These are phyloP conservation scores for Callinectes sapidus DNA, from an alignment of 2,888 invertebrate species.

Conservation along the genomic window DNA sequence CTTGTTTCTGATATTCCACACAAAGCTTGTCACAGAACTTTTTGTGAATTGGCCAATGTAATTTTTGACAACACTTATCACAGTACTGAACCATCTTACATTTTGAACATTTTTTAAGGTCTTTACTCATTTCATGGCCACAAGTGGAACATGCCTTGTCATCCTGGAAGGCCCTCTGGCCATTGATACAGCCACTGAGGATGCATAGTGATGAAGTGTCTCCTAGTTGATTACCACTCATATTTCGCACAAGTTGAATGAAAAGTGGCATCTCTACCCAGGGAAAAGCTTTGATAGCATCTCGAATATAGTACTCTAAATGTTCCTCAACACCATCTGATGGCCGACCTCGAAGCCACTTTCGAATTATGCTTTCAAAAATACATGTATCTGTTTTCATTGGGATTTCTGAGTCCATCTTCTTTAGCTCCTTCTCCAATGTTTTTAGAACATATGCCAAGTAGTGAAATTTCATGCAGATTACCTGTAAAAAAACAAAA, in stretches of 20 bases:
- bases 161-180: conserved; percentile 69
- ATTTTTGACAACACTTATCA: conserved; percentile 64
- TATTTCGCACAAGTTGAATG: conserved; percentile 66
- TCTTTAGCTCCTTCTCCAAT: conserved; percentile 63
- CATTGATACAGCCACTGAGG: conserved; percentile 70
- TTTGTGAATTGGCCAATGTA: conserved; percentile 71
- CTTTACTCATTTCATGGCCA: conserved; percentile 47
- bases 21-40: conserved; percentile 66
- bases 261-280: conserved; percentile 72
- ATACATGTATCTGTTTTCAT: conserved; percentile 40
- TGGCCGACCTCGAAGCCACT: conserved; percentile 61
- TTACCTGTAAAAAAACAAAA: conserved; percentile 63
- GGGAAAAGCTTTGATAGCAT: conserved; percentile 70
- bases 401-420: conserved; percentile 41
- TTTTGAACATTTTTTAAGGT: conserved; percentile 65
- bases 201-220: conserved; percentile 62
- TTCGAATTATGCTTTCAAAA: conserved; percentile 68
- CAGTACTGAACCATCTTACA: conserved; percentile 70
- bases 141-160: conserved; percentile 66
- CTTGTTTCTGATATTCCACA: conserved; percentile 41
- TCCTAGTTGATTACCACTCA: conserved; percentile 50
- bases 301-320: conserved; percentile 68
- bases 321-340: conserved; percentile 68
- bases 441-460: conserved; percentile 66
- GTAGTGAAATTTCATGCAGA: conserved; percentile 71